Conservation (phyloP, 2,797 vertebrate species). For the Falco biarmicus region DNA sequence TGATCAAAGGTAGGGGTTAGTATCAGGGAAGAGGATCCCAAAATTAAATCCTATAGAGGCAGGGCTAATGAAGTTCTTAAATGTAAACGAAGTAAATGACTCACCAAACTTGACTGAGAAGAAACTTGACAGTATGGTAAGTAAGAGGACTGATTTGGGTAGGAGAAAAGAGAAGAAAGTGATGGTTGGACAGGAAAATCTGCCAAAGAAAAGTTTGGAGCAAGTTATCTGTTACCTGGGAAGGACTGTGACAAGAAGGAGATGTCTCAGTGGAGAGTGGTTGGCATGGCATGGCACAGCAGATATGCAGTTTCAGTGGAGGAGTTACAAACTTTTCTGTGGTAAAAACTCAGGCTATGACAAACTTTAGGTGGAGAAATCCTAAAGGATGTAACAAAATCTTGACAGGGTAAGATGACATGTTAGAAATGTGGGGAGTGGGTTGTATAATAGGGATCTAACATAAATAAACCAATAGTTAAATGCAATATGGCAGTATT, state of each 20-base stretch:
- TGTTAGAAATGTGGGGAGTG: background rate
- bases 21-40: background rate
- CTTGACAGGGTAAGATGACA: background rate
- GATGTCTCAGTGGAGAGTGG: background rate
- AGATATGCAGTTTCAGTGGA: background rate
- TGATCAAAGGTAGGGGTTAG: background rate
- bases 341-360: background rate
- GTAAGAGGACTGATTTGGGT: background rate
- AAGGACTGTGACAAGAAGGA: background rate
- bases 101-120: background rate
- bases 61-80: background rate
- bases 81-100: background rate
- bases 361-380: background rate
- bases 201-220: background rate
- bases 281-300: background rate
- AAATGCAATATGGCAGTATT: background rate
- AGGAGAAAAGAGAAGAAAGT: background rate
- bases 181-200: background rate
- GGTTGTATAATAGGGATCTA: background rate
- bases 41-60: background rate
- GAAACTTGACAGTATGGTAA: background rate
- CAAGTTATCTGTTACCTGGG: background rate
- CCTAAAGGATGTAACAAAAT: background rate
- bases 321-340: background rate
- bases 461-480: background rate